These are phyloP conservation scores for Halocynthia roretzi DNA, from an alignment of 23 tunicate species.

Conservation along the genomic window DNA sequence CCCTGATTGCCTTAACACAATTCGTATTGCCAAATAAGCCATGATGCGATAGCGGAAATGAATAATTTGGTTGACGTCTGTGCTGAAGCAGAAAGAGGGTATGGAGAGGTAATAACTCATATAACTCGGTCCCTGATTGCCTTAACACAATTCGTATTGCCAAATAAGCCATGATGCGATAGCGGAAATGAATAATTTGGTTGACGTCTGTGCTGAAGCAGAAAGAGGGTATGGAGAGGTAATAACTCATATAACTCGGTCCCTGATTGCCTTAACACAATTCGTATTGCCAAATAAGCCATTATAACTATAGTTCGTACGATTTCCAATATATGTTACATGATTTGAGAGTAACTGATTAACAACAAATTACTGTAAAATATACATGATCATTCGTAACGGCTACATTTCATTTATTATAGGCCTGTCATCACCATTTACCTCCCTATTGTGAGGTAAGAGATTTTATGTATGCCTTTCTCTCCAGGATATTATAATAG, in stretches of 20 bases:
- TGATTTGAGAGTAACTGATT: not conserved
- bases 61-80: slow-evolving; percentile 41
- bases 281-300: no score
- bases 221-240: slow-evolving; percentile 31
- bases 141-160: no score
- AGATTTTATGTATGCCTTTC: not conserved
- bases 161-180: slow-evolving; percentile 65
- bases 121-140: no score
- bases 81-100: slow-evolving; percentile 15
- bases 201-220: slow-evolving; percentile 44
- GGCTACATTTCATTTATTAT: no score
- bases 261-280: no score
- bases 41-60: slow-evolving; percentile 61
- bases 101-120: slow-evolving; percentile 32
- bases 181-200: slow-evolving; percentile 42
- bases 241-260: not conserved
- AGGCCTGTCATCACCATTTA: no score
- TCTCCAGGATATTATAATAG: slow-evolving; percentile 47
- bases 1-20: no score
- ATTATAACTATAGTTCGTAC: not conserved
- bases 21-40: no score
- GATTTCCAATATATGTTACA: not conserved
- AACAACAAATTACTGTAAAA: not conserved
- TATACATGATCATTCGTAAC: no score
- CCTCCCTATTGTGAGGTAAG: no score